phyloP scores from a whole-genome alignment of 1,140 invertebrate genomes.

The Hirudo medicinalis region DNA sequence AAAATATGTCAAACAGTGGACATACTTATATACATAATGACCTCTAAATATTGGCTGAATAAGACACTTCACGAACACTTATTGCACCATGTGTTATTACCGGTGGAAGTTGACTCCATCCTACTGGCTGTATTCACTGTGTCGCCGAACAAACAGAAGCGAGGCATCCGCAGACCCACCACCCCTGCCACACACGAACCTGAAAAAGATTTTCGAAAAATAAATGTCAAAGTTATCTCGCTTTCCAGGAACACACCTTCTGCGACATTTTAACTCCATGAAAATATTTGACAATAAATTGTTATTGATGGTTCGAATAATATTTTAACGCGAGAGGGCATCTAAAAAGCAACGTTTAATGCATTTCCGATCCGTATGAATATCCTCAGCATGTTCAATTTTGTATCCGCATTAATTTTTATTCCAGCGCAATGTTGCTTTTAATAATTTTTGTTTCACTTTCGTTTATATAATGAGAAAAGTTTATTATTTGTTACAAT shows the following conservation, averaged over 20 bases:
- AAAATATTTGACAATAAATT: not conserved
- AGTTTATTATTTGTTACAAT: too few relatives aligned
- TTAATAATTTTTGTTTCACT: too few relatives aligned
- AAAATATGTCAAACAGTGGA: too few relatives aligned
- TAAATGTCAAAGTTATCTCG: too few relatives aligned
- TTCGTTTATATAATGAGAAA: too few relatives aligned
- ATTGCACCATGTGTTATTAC: not conserved
- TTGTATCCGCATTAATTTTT: too few relatives aligned
- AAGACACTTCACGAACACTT: not conserved
- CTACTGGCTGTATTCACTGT: conserved; percentile 66
- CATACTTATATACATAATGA: too few relatives aligned
- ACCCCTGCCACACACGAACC: conserved; percentile 69
- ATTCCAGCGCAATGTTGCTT: too few relatives aligned
- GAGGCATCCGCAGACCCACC: conserved; percentile 78
- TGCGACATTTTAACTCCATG: not conserved
- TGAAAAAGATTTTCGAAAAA: conserved; percentile 4
- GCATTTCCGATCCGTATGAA: too few relatives aligned
- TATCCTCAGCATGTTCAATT: too few relatives aligned
- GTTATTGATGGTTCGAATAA: not conserved
- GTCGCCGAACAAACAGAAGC: conserved; percentile 58
- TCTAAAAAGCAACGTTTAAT: not conserved
- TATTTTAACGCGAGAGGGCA: not conserved
- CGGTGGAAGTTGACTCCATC: conserved; percentile 52
- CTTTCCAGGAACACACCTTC: too few relatives aligned
- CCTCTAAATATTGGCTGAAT: not conserved